Evolutionary conservation across 2,113 vertebrate genomes (phyloP), one percentile per base, ranked within the genome.

Genomic region (Numenius arquata): DNA sequence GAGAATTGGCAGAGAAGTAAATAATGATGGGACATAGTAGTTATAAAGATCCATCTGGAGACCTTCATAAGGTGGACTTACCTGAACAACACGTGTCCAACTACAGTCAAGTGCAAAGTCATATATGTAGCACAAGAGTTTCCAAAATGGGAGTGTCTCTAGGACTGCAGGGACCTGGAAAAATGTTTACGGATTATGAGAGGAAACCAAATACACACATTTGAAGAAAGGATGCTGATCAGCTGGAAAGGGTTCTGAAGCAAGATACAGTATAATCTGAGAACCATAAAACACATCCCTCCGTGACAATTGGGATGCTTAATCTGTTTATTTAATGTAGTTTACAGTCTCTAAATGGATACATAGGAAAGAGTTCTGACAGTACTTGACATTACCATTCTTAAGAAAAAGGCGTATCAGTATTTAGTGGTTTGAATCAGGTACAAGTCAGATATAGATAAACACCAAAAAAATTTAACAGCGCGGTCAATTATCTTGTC

Each of bases 1-100:
- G 89, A 85, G 20, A 94, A 59, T 48, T 63, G 43, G 29, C 71
- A 88, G 80, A 82, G 59, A 91, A 90, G 82, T 61, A 87, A 94
- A 88, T 85, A 88, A 82, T 43, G n/a, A 80, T 50, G 52, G 36
- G 40, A 40, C 29, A 15, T 25, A 12, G 41, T 36, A 78, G 43
- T 40, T 71, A 77, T 1, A 89, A 71, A 93, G 72, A 70, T 84
- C 41, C 56, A 55, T n/a, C 32, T 63, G 61, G 81, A 85, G 19
- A 81, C 55, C 15, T 88, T 75, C 7, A 7, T 71, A 75, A 79
- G 34, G 32, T 53, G 40, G 50, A 27, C 27, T 95, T 70, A 85
- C 68, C 66, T 0, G 0, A 85, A 81, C 50, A 91, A 32, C 38
- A 41, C 0, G 1, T 15, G 7, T 45, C 22, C 85, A 30, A 62